Evolutionary conservation across 1,140 invertebrate genomes (phyloP).

Genomic region (Eciton burchellii): DNA sequence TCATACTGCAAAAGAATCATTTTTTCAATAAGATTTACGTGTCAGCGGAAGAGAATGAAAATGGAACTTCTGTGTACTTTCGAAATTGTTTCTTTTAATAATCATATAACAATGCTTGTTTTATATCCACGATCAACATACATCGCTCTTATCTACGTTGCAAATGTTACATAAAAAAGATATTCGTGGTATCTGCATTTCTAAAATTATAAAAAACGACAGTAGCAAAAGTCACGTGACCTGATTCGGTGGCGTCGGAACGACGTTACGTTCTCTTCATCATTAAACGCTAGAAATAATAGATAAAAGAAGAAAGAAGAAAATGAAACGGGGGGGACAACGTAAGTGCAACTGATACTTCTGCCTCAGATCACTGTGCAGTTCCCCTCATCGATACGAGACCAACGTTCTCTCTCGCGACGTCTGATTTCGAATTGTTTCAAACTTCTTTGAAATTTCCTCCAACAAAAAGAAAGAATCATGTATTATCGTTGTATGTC

Average conservation of each 20-base stretch:
- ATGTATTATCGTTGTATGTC: conserved; percentile 44
- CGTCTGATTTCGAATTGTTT: conserved; percentile 32
- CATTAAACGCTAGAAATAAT: conserved; percentile 49
- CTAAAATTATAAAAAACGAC: conserved; percentile 65
- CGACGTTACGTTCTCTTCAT: neutral
- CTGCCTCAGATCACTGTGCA: conserved; percentile 73
- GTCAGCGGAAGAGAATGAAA: conserved; percentile 71
- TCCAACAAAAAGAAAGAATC: conserved; percentile 64
- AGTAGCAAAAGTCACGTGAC: conserved; percentile 59
- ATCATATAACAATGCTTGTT: conserved; percentile 73
- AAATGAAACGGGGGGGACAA: neutral
- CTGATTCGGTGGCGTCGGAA: conserved; percentile 14
- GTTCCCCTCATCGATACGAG: conserved; percentile 47
- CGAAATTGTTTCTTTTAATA: conserved; percentile 74
- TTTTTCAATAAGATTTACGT: conserved; percentile 26
- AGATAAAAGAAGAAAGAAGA: conserved; percentile 42
- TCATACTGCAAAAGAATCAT: neutral
- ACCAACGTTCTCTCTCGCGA: conserved; percentile 32
- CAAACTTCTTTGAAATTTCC: conserved; percentile 35
- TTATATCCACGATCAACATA: conserved; percentile 75
- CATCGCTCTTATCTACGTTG: conserved; percentile 71
- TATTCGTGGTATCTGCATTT: conserved; percentile 36
- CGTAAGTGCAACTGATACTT: conserved; percentile 65
- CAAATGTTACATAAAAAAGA: conserved; percentile 70
- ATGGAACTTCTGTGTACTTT: conserved; percentile 67